These are phyloP conservation scores for Trachymyrmex cornetzi DNA, from an alignment of 1,140 invertebrate species.

Conservation along the genomic window DNA sequence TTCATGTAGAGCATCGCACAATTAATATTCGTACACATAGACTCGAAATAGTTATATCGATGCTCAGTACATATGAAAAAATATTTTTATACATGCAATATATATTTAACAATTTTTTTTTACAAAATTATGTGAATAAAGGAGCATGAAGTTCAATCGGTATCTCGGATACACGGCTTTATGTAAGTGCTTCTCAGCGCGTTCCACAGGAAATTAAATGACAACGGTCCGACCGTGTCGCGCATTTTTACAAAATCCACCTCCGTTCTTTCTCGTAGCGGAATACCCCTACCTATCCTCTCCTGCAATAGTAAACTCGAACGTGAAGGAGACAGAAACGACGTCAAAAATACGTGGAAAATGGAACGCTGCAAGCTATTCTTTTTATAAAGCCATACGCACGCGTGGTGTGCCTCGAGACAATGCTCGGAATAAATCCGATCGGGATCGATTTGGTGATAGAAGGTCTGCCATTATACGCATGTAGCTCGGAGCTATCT, in stretches of 20 bases:
- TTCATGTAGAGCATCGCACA: conserved; percentile 12
- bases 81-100: background rate
- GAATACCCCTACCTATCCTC: background rate
- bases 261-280: conserved; percentile 7
- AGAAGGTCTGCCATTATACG: conserved; percentile 20
- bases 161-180: conserved; percentile 2
- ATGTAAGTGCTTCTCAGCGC: conserved; percentile 10
- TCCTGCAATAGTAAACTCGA: conserved; percentile 21
- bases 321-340: conserved; percentile 6
- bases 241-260: conserved; percentile 48
- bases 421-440: conserved; percentile 59
- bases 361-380: conserved; percentile 47
- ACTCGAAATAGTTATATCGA: background rate
- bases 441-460: conserved; percentile 51
- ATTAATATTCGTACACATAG: conserved; percentile 12
- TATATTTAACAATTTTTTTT: background rate
- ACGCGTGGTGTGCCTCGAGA: conserved; percentile 35
- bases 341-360: conserved; percentile 55
- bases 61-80: background rate
- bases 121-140: background rate
- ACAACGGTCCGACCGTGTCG: conserved; percentile 27
- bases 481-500: conserved; percentile 40
- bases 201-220: conserved; percentile 36
- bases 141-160: background rate
- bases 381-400: conserved; percentile 46